Base-by-base conservation (phyloP, 2,888 invertebrate species). In the Morinoia aosen region DNA sequence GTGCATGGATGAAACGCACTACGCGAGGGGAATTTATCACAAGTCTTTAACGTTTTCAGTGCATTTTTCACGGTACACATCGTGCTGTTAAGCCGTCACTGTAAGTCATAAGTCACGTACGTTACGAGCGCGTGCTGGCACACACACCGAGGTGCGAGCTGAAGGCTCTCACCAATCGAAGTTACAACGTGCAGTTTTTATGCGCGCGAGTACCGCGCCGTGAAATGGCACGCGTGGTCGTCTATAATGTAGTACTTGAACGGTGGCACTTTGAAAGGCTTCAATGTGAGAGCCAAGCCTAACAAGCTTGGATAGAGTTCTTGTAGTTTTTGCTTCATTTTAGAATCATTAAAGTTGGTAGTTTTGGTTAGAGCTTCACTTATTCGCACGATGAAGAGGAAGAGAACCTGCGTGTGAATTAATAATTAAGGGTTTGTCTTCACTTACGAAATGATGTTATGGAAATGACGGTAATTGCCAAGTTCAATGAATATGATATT, bases 301-400 rank as follows among this genome's bases (percentile, higher is more conserved):
- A 76, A 76, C 76, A 76, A 76, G 76, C 76, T 61, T 61, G 61
- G 19, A 61, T 76, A 76, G 76, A 76, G 76, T 76, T 76, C 76
- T 19, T 16, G 25, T 1, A 16, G 76, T 76, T 76, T 33, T 76
- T 76, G 76, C 25, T 76, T 33, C 76, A 76, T 25, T 76, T 76
- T 33, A 16, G 33, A 76, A 0, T 10, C 76, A 14, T 76, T 33
- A 76, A 33, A 76, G 8, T 19, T 64, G 5, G 48, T 4, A 48
- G 48, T 48, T 5, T 48, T 48, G 48, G 48, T 48, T 48, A 48
- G 48, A 48, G 48, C 48, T 48, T 48, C 48, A 4, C 48, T 48
- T 48, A 4, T 48, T 48, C 48, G 48, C 5, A 4, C 48, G 48
- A 48, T 48, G 48, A 4, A 48, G 48, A 48, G 48, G 48, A 48